Evolutionary conservation across 53 echinoderm and acorn worm genomes (phyloP).

Genomic region (Mesocentrotus franciscanus): DNA sequence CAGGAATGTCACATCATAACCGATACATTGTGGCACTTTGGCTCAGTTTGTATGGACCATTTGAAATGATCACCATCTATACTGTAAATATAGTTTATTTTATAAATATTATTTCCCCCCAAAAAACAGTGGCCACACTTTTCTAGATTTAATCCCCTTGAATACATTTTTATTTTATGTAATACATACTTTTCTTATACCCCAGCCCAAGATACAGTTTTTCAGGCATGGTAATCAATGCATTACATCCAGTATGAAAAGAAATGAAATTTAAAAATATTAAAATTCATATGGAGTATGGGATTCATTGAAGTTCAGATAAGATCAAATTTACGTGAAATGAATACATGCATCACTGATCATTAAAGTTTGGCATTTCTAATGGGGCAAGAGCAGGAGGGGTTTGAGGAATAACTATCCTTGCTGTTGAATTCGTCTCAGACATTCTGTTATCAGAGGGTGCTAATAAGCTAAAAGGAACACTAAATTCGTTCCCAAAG

Average conservation of each 20-base stretch:
- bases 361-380: conserved; percentile 71
- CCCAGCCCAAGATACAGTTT: no score
- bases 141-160: no score
- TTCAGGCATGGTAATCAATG: not conserved
- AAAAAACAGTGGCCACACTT: no score
- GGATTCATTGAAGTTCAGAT: no score
- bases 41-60: no score
- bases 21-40: no score
- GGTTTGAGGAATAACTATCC: conserved; percentile 40
- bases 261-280: not conserved
- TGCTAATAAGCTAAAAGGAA: conserved; percentile 40
- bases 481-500: conserved; percentile 11
- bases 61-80: no score
- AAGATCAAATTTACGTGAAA: not conserved
- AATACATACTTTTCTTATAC: no score
- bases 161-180: no score
- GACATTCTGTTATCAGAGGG: not conserved
- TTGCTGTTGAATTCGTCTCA: not conserved
- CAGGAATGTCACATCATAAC: no score
- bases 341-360: not conserved
- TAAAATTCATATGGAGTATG: not conserved
- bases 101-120: no score
- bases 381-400: conserved; percentile 62
- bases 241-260: not conserved
- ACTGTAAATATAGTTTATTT: no score